Conservation (phyloP, 1,140 invertebrate species). For the Matsumurasca onukii region DNA sequence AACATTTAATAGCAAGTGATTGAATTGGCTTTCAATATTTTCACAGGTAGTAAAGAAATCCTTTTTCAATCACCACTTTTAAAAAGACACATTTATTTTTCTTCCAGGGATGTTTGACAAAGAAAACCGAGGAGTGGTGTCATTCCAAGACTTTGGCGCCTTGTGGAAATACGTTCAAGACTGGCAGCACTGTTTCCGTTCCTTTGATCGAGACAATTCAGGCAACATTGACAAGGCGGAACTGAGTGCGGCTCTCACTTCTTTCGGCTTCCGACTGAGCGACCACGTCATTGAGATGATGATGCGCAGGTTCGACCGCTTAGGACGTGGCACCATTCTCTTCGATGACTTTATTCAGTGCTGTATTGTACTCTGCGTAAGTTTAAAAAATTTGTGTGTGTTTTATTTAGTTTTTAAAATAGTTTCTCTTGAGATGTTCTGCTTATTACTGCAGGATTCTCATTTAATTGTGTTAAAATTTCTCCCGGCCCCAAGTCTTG, state of each 20-base stretch:
- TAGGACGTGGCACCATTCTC: slow-evolving; percentile 81
- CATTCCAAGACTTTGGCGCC: slow-evolving; percentile 92
- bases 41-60: no score
- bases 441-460: no score
- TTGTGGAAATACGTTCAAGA: slow-evolving; percentile 98
- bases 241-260: slow-evolving; percentile 83
- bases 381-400: slow-evolving; percentile 45
- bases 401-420: neutral
- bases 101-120: slow-evolving; percentile 85
- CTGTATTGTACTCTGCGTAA: slow-evolving; percentile 90
- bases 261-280: slow-evolving; percentile 90
- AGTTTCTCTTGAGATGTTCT: no score
- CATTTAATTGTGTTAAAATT: no score
- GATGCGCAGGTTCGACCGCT: slow-evolving; percentile 91
- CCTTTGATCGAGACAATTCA: slow-evolving; percentile 92
- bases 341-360: slow-evolving; percentile 99
- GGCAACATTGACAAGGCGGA: slow-evolving; percentile 93
- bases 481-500: no score
- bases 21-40: no score
- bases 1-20: no score
- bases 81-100: neutral
- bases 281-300: slow-evolving; percentile 80
- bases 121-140: slow-evolving; percentile 84
- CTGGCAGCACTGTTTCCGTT: slow-evolving; percentile 95
- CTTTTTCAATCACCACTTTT: no score